A percentile compares a stretch with the other conserved stretches of the same genome.
Evolutionary conservation across 2,888 invertebrate species (phyloP).

Genomic region (Rhamnusium bicolor): DNA sequence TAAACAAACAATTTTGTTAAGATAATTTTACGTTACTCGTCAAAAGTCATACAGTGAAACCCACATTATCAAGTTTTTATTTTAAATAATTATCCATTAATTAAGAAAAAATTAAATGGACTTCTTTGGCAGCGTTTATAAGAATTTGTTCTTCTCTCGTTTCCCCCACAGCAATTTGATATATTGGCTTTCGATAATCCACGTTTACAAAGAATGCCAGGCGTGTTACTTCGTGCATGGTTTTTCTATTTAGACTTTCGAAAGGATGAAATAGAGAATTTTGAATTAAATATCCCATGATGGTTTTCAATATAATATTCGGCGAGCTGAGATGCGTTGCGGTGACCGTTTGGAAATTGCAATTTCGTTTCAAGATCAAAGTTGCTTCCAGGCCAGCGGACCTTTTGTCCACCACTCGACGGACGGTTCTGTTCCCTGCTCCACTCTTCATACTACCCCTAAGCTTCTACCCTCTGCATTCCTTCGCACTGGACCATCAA

Average conservation of each 20-base stretch:
- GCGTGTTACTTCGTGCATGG: conserved; percentile 39
- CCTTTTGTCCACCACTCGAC: conserved; percentile 65
- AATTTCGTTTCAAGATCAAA: conserved; percentile 70
- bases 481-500: conserved; percentile 52
- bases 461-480: conserved; percentile 54
- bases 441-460: conserved; percentile 42
- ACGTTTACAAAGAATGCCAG: conserved; percentile 3
- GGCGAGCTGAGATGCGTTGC: conserved; percentile 64
- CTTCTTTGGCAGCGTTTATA: not conserved
- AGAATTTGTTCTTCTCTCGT: not conserved
- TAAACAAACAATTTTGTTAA: too few relatives aligned
- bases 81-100: too few relatives aligned
- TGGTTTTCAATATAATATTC: conserved; percentile 68
- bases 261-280: conserved; percentile 41
- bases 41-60: too few relatives aligned
- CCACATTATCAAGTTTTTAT: too few relatives aligned
- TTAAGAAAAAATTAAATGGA: not conserved
- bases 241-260: conserved; percentile 34
- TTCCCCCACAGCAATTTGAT: conserved; percentile 6
- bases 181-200: conserved; percentile 16
- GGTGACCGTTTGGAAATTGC: conserved; percentile 70
- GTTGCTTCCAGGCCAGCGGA: conserved; percentile 67
- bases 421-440: conserved; percentile 41
- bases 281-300: conserved; percentile 66
- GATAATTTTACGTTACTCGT: too few relatives aligned